Evolutionary conservation across 2,797 vertebrate species (phyloP), one percentile per base, ranked within the genome.

Genomic region (Schizothorax lantsangensis): DNA sequence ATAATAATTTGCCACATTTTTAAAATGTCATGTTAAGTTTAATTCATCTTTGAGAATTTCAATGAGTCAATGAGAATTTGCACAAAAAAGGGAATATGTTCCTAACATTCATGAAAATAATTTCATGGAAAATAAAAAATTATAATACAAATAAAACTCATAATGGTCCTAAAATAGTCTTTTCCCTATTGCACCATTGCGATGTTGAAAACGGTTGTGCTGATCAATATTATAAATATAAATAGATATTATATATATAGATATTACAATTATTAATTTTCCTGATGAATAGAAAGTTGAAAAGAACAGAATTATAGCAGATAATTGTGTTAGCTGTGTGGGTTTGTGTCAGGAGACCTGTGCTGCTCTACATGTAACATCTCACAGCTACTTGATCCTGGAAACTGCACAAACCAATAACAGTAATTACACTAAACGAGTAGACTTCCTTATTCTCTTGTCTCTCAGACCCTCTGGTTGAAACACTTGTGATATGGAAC

Each of bases 351-450:
- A 84, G 43, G 57, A 69, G 81, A 84, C 71, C 33, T 23, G 17
- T 38, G 40, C 43, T 59, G 36, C 64, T 47, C 71, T 49, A 64
- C n/a, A 33, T 68, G 79, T 84, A 47, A 83, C 82, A 81, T 88
- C 75, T 84, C 49, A 66, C 79, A 33, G 23, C 66, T 33, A 26
- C 11, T 59, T 23, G 54, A 26, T 85, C 75, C 75, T 33, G 26
- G 26, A 52, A 78, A 69, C 23, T 75, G 45, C 77, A 59, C 33
- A 83, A 43, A 45, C 23, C n/a, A 26, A 33, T 45, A 9, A 2
- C 85, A 33, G 21, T 84, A 84, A 86, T 86, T 26, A 64, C 6
- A 59, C 23, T 40, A 49, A 83, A 54, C 2, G 21, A 21, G 49
- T 23, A 52, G n/a, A 75, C 69, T 14, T 62, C 10, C 52, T 40